Evolutionary conservation across 2,888 invertebrate species (phyloP).

Genomic region (Mycogona germanica): DNA sequence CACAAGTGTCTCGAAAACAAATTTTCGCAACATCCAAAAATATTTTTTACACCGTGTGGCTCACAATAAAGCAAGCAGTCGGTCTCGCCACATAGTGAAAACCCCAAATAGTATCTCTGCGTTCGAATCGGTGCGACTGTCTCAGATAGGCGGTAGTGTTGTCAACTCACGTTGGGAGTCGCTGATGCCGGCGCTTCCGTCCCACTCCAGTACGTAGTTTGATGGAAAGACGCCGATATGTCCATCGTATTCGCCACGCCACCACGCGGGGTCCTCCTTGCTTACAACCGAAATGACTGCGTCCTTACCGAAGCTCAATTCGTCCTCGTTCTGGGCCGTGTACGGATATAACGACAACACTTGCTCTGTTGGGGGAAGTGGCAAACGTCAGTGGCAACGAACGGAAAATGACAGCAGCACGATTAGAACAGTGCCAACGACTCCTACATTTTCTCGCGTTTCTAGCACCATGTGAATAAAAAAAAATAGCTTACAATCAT

Average conservation of each 20-base stretch:
- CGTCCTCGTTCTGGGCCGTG: conserved; percentile 87
- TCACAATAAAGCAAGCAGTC: too few relatives aligned
- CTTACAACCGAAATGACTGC: conserved; percentile 80
- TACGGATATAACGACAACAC: conserved; percentile 90
- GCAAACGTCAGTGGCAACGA: neutral
- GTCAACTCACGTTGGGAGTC: too few relatives aligned
- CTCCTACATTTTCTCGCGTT: neutral
- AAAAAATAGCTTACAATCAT: too few relatives aligned
- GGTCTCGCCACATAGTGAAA: too few relatives aligned
- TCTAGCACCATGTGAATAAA: too few relatives aligned
- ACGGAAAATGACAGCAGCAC: neutral
- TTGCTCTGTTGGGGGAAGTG: conserved; percentile 49
- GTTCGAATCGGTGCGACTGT: too few relatives aligned
- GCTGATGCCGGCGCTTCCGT: too few relatives aligned
- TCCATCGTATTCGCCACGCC: conserved; percentile 89
- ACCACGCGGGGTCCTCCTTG: conserved; percentile 93
- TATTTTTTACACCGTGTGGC: too few relatives aligned
- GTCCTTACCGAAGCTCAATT: conserved; percentile 81
- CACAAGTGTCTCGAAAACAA: too few relatives aligned
- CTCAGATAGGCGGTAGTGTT: too few relatives aligned
- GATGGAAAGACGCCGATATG: conserved; percentile 86
- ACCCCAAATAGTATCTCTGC: too few relatives aligned
- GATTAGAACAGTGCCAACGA: neutral
- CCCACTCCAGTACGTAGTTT: conserved; percentile 58
- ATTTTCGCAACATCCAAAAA: too few relatives aligned